Base-by-base conservation (phyloP, 2,888 invertebrate species). In the Phaedon cochleariae region DNA sequence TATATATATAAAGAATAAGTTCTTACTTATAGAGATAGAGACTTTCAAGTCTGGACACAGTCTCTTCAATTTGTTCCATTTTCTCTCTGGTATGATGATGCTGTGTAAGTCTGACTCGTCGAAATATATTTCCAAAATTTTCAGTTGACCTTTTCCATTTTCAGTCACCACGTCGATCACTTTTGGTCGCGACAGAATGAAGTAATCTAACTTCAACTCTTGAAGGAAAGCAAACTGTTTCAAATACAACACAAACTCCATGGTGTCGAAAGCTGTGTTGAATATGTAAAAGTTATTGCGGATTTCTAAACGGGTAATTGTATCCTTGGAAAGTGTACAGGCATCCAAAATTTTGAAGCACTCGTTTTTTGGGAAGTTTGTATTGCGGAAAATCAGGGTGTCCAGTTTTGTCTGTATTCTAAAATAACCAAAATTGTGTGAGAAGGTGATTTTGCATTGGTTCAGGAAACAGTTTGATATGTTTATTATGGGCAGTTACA, bases 141-240 rank as follows among this genome's bases (percentile, higher is more conserved):
- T 77, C 62, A 86, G 69, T 37, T 75, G 71, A 45, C 76, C 77
- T 29, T 82, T 79, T 9, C 81, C 80, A 20, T 82, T 83, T n/a
- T 73, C 79, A 1, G 84, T 78, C 31, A 86, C 76, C 10, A 83
- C 80, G 59, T 82, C 80, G 0, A 86, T 78, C 2, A 82, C 80
- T 52, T 81, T 80, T 62, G 83, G 81, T 34, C 64, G 51, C 20
- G 84, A 84, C 52, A 86, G 69, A 10, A 85, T 81, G 15, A 84
- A 83, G 73, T 86, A 86, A 71, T 86, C 85, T 55, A 86, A 72
- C 72, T 83, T 83, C 48, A 86, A 74, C 9, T 79, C 75, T 22
- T 75, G 79, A 15, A 86, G 74, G 52, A 79, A 80, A 12, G 76
- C 75, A 49, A 86, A 76, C 59, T 83, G 82, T 46, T 83, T 81